A percentile compares a stretch with the other conserved stretches of the same genome.
Evolutionary conservation across 2,888 invertebrate genomes (phyloP).

Genomic region (Hypsopygia costalis): DNA sequence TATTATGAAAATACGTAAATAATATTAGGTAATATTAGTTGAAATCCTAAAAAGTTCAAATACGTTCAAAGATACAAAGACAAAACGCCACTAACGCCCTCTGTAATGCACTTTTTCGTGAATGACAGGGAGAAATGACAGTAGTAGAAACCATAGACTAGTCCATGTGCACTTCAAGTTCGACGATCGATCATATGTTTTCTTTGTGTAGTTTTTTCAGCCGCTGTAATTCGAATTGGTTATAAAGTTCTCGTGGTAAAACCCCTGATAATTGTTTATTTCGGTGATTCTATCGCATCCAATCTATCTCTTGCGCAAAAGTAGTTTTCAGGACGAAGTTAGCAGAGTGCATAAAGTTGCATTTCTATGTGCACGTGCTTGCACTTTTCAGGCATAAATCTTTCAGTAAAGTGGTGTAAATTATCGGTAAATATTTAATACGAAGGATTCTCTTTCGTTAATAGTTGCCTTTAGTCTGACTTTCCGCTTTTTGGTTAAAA

Average conservation of each 20-base stretch:
- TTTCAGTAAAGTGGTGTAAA: conserved; percentile 38
- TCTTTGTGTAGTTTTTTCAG: conserved; percentile 80
- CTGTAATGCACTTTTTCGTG: too few relatives aligned
- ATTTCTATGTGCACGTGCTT: conserved; percentile 74
- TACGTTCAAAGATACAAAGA: too few relatives aligned
- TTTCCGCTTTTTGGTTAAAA: conserved; percentile 29
- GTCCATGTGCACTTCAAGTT: conserved; percentile 74
- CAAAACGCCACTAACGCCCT: too few relatives aligned
- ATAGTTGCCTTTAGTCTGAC: conserved; percentile 16
- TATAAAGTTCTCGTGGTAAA: conserved; percentile 50
- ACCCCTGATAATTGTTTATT: conserved; percentile 19
- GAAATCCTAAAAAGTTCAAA: too few relatives aligned
- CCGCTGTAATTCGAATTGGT: conserved; percentile 76
- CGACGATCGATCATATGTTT: conserved; percentile 79
- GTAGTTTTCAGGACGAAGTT: conserved; percentile 26
- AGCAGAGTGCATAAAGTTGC: conserved; percentile 52
- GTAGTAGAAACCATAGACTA: conserved; percentile 50
- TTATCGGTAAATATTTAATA: conserved; percentile 24
- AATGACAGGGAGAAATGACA: too few relatives aligned
- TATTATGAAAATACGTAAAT: too few relatives aligned
- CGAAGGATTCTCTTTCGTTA: conserved; percentile 21
- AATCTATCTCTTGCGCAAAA: conserved; percentile 16
- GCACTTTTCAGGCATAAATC: conserved; percentile 64
- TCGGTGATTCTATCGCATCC: conserved; percentile 19
- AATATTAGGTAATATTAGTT: too few relatives aligned